Base-by-base conservation (phyloP, 2,113 vertebrate genomes). In the Notarius quadriscutis region DNA sequence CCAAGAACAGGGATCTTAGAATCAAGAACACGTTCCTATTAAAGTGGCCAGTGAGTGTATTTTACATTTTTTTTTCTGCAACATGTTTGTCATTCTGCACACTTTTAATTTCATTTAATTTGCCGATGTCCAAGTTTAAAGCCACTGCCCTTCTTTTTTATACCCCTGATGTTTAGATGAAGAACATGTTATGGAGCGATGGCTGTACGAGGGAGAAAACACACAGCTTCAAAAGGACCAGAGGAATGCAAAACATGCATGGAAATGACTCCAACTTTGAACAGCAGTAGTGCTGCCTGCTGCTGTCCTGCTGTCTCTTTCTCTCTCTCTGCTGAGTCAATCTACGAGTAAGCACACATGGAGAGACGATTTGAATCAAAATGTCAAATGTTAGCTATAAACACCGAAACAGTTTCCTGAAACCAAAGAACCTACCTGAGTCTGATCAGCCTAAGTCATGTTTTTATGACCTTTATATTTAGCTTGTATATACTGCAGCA, bases 161-260 rank as follows among this genome's bases (percentile, higher is more conserved):
- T 41, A 18, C 34, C 17, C 92, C 95, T 96, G 95, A 86, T 90
- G 85, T 69, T 91, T 89, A 91, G 93, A 95, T 94, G 94, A 95
- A 96, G 96, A 93, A 94, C 94, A 95, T 96, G 94, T 90, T 94
- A 93, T 94, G 81, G 91, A 93, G 93, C 94, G 93, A 95, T 93
- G 94, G 92, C 90, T 93, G 94, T 91, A 92, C 95, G 93, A 93
- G 90, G 93, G 90, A 92, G 94, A 92, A 96, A 95, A 92, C 93
- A 92, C 89, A 88, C 8, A 92, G 89, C 93, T 92, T 94, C 92
- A 95, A 93, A 95, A 94, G 91, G 92, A 90, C 91, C 91, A 85
- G 86, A 90, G 91, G 94, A 96, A 94, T 94, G 94, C 89, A 92
- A 94, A 94, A 94, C 94, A 90, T 93, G 91, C 92, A 93, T 94